These are phyloP conservation scores for Metridium senile DNA, from an alignment of 92 coral and sea anemone genomes.

Conservation along the genomic window DNA sequence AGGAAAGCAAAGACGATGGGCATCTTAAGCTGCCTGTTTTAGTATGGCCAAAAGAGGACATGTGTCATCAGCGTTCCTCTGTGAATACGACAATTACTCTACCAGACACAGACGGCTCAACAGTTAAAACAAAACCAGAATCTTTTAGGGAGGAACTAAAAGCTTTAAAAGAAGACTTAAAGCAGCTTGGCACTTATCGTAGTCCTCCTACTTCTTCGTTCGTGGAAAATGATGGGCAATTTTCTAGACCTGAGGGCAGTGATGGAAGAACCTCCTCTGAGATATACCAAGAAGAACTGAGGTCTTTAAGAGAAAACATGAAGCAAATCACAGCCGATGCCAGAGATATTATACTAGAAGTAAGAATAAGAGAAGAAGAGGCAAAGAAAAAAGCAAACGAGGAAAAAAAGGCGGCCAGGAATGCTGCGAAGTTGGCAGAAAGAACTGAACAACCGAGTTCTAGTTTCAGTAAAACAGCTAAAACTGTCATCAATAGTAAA, in stretches of 20 bases:
- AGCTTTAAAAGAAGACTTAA: constrained; percentile 7
- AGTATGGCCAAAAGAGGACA: constrained; percentile 18
- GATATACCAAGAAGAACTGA: constrained; percentile 28
- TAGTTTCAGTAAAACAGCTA: background rate
- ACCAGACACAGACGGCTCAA: background rate
- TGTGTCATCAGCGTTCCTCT: background rate
- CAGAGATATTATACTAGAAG: constrained; percentile 30
- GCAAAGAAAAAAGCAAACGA: constrained; percentile 33
- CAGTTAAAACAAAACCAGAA: background rate
- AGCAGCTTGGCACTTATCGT: constrained; percentile 11
- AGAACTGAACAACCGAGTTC: background rate
- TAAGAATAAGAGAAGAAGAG: constrained; percentile 19
- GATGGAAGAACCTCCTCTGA: background rate
- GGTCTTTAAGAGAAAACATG: constrained; percentile 5
- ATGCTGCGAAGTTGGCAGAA: background rate
- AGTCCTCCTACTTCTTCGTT: background rate
- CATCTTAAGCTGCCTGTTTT: constrained; percentile 18
- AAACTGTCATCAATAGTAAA: background rate
- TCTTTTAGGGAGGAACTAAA: constrained; percentile 14
- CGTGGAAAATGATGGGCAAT: background rate
- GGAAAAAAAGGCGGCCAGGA: constrained; percentile 34
- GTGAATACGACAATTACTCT: background rate
- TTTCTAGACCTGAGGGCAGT: background rate
- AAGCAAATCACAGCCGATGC: constrained; percentile 21
- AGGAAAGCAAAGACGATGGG: background rate